Percentiles rank a stretch among this genome's conserved stretches.
These are phyloP conservation scores for Protonibea diacanthus DNA, from an alignment of 2,797 vertebrate genomes.

Conservation along the genomic window DNA sequence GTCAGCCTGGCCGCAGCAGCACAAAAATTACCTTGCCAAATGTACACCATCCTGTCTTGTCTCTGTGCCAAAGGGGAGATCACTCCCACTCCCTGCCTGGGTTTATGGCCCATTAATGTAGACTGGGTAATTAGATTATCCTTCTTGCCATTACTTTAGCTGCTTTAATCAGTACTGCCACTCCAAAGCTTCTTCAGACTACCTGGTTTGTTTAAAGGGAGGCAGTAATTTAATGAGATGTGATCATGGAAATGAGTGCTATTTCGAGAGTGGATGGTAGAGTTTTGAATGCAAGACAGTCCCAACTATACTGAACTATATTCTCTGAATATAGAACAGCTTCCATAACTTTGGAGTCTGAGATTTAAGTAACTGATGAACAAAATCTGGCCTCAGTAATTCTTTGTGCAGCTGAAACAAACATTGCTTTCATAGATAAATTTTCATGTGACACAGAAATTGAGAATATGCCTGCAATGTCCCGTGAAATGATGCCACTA, in stretches of 20 bases:
- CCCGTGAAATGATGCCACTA: conserved; percentile 42
- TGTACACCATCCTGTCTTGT: conserved; percentile 36
- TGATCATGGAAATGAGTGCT: conserved; percentile 33
- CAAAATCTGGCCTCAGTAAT: background rate
- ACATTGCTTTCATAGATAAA: background rate
- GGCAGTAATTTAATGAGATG: conserved; percentile 47
- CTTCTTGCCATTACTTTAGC: conserved; percentile 54
- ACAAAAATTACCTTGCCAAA: conserved; percentile 36
- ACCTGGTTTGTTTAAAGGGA: conserved; percentile 41
- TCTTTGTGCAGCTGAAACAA: conserved; percentile 23
- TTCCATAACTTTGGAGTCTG: background rate
- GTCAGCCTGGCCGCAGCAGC: conserved; percentile 1
- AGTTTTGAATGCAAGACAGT: conserved; percentile 9
- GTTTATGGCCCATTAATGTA: conserved; percentile 62
- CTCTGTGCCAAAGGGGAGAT: conserved; percentile 35
- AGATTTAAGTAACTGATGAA: background rate
- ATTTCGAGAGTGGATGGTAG: conserved; percentile 22
- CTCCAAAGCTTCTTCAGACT: conserved; percentile 38
- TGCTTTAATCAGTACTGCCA: conserved; percentile 62
- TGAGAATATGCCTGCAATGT: conserved; percentile 38
- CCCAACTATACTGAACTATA: background rate
- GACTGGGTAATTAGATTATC: conserved; percentile 62
- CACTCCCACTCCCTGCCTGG: conserved; percentile 22
- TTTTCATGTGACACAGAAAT: conserved; percentile 32
- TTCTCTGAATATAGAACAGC: conserved; percentile 12